These are phyloP conservation scores for Clarias macrocephalus DNA, from an alignment of 2,113 vertebrate genomes.

Conservation along the genomic window DNA sequence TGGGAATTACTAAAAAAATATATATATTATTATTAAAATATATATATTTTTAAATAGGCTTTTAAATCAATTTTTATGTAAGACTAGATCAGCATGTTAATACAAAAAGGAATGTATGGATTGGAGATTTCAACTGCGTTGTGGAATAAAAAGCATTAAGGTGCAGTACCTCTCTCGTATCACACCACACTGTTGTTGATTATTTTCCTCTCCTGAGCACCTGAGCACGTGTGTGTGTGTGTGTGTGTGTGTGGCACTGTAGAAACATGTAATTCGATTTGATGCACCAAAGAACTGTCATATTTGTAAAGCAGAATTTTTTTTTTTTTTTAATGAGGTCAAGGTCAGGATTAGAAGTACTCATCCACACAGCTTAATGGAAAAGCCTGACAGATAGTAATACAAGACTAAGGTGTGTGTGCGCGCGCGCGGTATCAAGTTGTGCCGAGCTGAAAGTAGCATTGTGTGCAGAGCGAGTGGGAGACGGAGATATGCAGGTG, in stretches of 20 bases:
- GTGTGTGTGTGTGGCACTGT: background rate
- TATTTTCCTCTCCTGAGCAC: background rate
- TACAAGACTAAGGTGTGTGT: background rate
- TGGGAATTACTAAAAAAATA: no score
- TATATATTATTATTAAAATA: no score
- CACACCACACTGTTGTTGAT: background rate
- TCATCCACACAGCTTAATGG: background rate
- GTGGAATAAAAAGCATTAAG: no score
- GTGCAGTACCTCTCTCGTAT: background rate
- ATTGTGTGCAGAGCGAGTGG: slow-evolving; percentile 38
- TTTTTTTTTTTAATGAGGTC: background rate
- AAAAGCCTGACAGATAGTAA: background rate
- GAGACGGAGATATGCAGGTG: slow-evolving; percentile 42
- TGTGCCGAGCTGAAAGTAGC: slow-evolving; percentile 38
- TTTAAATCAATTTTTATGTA: no score
- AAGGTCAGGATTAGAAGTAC: background rate
- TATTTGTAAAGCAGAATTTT: background rate
- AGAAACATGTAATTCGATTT: background rate
- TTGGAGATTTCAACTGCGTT: no score
- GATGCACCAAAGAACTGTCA: background rate
- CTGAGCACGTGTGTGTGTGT: background rate
- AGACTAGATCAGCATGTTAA: no score
- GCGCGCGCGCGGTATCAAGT: slow-evolving; percentile 17
- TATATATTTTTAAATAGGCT: no score
- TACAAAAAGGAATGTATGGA: no score